Conservation (phyloP, 2,888 invertebrate species). For the Tipula lateralis region DNA sequence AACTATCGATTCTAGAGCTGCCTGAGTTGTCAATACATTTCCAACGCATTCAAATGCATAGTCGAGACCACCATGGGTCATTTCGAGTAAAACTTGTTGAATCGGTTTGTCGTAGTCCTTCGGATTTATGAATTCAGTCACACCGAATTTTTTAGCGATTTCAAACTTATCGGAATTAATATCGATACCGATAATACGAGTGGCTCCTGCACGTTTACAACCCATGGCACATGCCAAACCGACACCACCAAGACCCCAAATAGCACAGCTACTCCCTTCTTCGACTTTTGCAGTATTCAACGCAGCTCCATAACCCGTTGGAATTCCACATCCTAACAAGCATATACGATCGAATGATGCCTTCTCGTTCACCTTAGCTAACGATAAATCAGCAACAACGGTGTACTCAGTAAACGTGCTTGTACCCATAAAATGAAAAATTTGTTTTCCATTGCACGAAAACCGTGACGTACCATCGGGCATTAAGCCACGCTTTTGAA, state of each 20-base stretch:
- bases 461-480: conserved; percentile 80
- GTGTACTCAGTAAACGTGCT: conserved; percentile 93
- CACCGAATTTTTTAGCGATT: conserved; percentile 76
- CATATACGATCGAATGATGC: conserved; percentile 86
- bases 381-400: conserved; percentile 91
- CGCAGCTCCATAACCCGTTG: conserved; percentile 94
- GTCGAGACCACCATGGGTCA: conserved; percentile 94
- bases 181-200: conserved; percentile 83
- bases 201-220: conserved; percentile 79
- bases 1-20: conserved; percentile 80
- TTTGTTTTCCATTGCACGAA: conserved; percentile 56
- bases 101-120: conserved; percentile 73
- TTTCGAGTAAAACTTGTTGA: conserved; percentile 80
- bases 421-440: conserved; percentile 95
- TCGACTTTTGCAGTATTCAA: conserved; percentile 91
- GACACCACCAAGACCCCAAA: conserved; percentile 92
- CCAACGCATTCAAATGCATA: conserved; percentile 99
- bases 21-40: conserved; percentile 77
- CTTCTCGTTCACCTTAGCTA: conserved; percentile 83
- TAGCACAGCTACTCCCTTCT: conserved; percentile 75
- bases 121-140: conserved; percentile 92
- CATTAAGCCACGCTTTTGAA: conserved; percentile 63
- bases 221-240: conserved; percentile 87
- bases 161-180: conserved; percentile 79
- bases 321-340: conserved; percentile 86